phyloP scores from a whole-genome alignment of 2,797 vertebrate species.

The Rhinichthys osculus region DNA sequence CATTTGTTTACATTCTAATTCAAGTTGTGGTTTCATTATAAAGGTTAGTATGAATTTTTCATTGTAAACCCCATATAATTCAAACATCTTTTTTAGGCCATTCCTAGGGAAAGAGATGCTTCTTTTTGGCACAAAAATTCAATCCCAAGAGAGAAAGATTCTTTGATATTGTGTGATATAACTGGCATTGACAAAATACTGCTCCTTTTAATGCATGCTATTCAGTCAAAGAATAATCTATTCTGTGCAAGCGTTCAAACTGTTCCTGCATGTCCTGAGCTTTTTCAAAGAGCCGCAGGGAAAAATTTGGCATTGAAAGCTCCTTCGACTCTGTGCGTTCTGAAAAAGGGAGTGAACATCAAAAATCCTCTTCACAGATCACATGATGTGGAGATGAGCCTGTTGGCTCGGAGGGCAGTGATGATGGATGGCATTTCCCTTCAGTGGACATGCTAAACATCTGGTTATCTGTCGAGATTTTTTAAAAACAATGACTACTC shows the following conservation, averaged over 20 bases:
- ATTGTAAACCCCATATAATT: neutral
- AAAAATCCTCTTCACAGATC: neutral
- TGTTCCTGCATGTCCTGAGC: slow-evolving; percentile 41
- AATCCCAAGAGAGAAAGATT: neutral
- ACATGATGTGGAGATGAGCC: neutral
- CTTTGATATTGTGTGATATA: neutral
- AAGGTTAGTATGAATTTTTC: neutral
- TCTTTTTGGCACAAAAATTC: neutral
- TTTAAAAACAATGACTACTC: slow-evolving; percentile 67
- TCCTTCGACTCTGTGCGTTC: neutral
- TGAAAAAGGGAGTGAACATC: slow-evolving; percentile 24
- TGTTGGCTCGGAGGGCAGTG: neutral
- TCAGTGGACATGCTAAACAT: neutral
- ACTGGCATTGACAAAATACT: neutral
- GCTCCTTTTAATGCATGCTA: neutral
- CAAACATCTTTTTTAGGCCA: neutral
- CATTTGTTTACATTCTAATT: neutral
- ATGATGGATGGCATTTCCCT: neutral
- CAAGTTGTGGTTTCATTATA: neutral
- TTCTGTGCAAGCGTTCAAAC: slow-evolving; percentile 22
- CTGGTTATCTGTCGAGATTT: neutral
- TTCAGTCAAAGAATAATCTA: slow-evolving; percentile 35
- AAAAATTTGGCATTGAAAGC: slow-evolving; percentile 6
- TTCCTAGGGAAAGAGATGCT: neutral
- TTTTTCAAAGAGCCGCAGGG: neutral